Evolutionary conservation across 2,797 vertebrate species (phyloP).

Genomic region (Brachymystax lenok): DNA sequence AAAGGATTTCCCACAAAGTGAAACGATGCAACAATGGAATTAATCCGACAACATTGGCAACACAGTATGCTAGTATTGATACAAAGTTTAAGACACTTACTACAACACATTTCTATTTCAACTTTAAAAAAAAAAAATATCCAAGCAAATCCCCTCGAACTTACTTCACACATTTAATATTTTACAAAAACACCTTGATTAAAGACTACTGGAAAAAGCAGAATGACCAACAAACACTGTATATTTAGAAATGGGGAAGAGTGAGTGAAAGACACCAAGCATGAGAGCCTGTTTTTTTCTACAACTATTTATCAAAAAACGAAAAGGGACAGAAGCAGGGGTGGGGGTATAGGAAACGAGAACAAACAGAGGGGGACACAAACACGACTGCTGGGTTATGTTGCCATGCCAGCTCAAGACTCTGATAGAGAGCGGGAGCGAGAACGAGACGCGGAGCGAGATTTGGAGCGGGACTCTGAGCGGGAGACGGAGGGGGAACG

Average conservation of each 20-base stretch:
- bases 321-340: slow-evolving; percentile 29
- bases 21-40: slow-evolving; percentile 41
- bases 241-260: slow-evolving; percentile 57
- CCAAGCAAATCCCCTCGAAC: slow-evolving; percentile 39
- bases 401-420: slow-evolving; percentile 55
- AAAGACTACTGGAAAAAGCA: slow-evolving; percentile 54
- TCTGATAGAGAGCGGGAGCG: slow-evolving; percentile 73
- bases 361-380: slow-evolving; percentile 23
- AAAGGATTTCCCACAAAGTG: slow-evolving; percentile 60
- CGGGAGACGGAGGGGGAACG: slow-evolving; percentile 79
- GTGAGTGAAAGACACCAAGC: slow-evolving; percentile 58
- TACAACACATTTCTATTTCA: slow-evolving; percentile 54
- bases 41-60: slow-evolving; percentile 42
- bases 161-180: slow-evolving; percentile 56
- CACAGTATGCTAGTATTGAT: slow-evolving; percentile 57
- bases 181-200: slow-evolving; percentile 61
- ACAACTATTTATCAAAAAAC: slow-evolving; percentile 74
- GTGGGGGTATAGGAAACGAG: slow-evolving; percentile 41
- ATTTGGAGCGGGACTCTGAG: slow-evolving; percentile 79
- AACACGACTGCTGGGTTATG: slow-evolving; percentile 6
- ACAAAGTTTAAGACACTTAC: slow-evolving; percentile 67
- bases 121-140: slow-evolving; percentile 66
- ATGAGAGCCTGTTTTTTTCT: slow-evolving; percentile 54
- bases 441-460: slow-evolving; percentile 81
- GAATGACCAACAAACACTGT: slow-evolving; percentile 20